phyloP scores from a whole-genome alignment of 1,140 invertebrate genomes.

The Pararge aegeria region DNA sequence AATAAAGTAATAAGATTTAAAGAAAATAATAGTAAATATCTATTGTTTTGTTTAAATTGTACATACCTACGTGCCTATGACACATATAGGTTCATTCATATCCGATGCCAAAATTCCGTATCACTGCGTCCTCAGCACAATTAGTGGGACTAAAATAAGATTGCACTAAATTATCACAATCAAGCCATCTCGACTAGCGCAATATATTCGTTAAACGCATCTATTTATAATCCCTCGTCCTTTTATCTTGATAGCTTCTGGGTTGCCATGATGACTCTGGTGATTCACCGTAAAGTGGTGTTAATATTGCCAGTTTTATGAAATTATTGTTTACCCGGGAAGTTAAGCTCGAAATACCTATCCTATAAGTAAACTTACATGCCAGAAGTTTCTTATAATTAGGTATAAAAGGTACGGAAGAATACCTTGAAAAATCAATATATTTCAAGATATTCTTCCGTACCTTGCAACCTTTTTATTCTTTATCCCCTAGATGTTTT shows the following conservation, averaged over 20 bases:
- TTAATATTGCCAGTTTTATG: conserved; percentile 5
- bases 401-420: no score
- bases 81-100: conserved; percentile 21
- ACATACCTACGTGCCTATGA: conserved; percentile 1
- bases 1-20: no score
- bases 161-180: conserved; percentile 41
- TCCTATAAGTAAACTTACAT: no score
- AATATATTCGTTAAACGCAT: conserved; percentile 38
- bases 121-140: conserved; percentile 40
- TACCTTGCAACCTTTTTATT: no score
- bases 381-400: neutral
- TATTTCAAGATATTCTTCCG: no score
- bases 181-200: conserved; percentile 40
- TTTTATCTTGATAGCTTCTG: conserved; percentile 33
- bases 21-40: no score
- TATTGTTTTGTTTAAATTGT: neutral
- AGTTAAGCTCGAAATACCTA: no score
- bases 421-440: no score
- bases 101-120: conserved; percentile 38
- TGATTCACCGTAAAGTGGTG: conserved; percentile 12
- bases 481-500: no score
- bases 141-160: conserved; percentile 42
- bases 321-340: neutral
- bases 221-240: conserved; percentile 35
- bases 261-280: conserved; percentile 23